Evolutionary conservation across 2,797 vertebrate genomes (phyloP), one percentile per base, ranked within the genome.

Genomic region (Menidia menidia): DNA sequence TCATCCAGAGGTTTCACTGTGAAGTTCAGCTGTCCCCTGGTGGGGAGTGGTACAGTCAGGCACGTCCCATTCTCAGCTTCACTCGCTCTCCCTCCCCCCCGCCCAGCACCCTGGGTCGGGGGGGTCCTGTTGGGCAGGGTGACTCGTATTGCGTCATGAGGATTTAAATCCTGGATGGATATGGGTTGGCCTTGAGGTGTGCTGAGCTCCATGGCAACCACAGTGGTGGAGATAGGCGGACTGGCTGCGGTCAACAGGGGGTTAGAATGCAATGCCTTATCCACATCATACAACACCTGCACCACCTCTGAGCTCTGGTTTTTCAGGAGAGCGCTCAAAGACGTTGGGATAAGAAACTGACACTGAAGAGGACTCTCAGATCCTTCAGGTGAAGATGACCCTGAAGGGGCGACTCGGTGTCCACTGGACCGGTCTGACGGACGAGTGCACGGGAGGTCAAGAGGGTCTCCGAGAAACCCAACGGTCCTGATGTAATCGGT

Each of bases 131-230:
- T 87, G 33, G 80, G 90, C 73, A 95, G 82, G 13, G 77, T 90
- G 58, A 96, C 76, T 16, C 58, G 68, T 68, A 96, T 95, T n/a
- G 92, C 91, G 13, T 71, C 81, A 16, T 94, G 90, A 3, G 65
- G 63, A 4, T 90, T 77, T 64, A 95, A 82, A 79, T 92, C 87
- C 50, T 73, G 59, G 35, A 96, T 80, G 3, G 87, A 66, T 63
- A 96, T 87, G 1, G 81, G 75, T 7, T 68, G 69, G 31, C 95
- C 95, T 56, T 89, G 82, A 14, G 91, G 80, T 0, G 93, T 93
- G 76, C 66, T 82, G 67, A 96, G 87, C 84, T 96, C 94, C 92
- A 96, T 93, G 62, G 92, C 91, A 7, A 91, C 92, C 50, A 96
- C 71, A 10, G 32, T 32, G 15, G 93, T 95, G 8, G 94, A 94